Evolutionary conservation across 2,888 invertebrate species (phyloP), one percentile per base, ranked within the genome.

Genomic region (Leucania comma): DNA sequence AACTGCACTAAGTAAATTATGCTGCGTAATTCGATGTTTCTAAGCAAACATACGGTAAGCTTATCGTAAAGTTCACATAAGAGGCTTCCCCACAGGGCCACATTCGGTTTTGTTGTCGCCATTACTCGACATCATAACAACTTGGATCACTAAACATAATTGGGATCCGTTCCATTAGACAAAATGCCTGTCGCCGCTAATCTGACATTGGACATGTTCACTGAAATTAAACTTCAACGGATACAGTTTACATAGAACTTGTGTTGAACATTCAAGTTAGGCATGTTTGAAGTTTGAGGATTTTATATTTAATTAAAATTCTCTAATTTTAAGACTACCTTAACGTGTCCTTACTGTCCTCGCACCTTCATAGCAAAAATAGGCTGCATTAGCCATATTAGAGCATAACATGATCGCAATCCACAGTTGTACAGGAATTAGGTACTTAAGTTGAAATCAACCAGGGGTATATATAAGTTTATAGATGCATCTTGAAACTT

Each of bases 121-220:
- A 73, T 70, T 73, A 73, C 66, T 56, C 63, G 68, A 64, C 65
- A 59, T 74, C 73, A 78, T 83, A 78, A 80, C 82, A 85, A 84
- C 81, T 82, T 80, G 78, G 82, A 73, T 75, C 84, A 83, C 83
- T 83, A 86, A 86, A 81, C 82, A 79, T 88, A 87, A 88, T 87
- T 78, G 81, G 72, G 73, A 78, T 78, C 83, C 74, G 78, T 84
- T 84, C 88, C 86, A 87, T 85, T 88, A 84, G 80, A 80, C 83
- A 81, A 81, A 83, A 85, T 83, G 86, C 76, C 78, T 80, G 80
- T 78, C 81, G 77, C 68, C 62, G 70, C 78, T 82, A 84, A 87
- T 83, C 78, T 81, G 81, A 81, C 81, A 59, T 74, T 74, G 58
- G 79, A 83, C 82, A 79, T 80, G 79, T 78, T 75, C 68, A 68